Conservation (phyloP, 2,113 vertebrate species). For the Sceloporus tristichus region DNA sequence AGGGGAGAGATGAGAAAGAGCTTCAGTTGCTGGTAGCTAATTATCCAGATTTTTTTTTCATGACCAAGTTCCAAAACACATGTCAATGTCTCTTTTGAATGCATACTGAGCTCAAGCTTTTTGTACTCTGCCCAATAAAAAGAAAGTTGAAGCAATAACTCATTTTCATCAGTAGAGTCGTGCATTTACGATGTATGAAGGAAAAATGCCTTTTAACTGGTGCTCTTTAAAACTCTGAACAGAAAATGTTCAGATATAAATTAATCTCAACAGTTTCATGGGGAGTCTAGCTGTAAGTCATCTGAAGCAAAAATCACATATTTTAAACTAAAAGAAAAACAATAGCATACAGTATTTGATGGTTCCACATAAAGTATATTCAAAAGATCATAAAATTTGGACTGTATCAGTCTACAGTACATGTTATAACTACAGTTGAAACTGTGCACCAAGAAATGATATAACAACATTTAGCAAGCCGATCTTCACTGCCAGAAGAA, state of each 20-base stretch:
- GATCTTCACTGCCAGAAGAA: not conserved
- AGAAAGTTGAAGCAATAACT: constrained; percentile 26
- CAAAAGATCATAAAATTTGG: constrained; percentile 38
- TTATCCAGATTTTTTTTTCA: not conserved
- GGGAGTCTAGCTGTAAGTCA: constrained; percentile 31
- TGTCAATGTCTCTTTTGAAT: fast-evolving
- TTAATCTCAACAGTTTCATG: constrained; percentile 46
- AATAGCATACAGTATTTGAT: constrained; percentile 30
- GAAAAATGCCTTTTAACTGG: constrained; percentile 36
- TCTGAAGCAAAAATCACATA: constrained; percentile 48
- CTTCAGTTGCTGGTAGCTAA: not conserved
- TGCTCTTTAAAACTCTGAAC: constrained; percentile 48
- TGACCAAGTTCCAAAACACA: not conserved
- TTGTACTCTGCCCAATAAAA: constrained; percentile 33
- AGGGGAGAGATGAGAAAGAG: fast-evolving
- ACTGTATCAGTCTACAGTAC: constrained; percentile 22
- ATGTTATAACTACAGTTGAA: constrained; percentile 25
- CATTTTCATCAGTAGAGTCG: constrained; percentile 45
- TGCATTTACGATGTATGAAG: not conserved
- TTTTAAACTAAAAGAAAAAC: constrained; percentile 51
- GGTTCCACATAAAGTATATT: constrained; percentile 33
- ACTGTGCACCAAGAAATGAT: constrained; percentile 22
- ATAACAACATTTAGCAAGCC: constrained; percentile 25
- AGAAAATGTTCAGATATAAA: constrained; percentile 44
- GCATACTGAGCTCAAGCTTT: constrained; percentile 21